Base-by-base conservation (phyloP, 2,113 vertebrate genomes). In the Grallaria varia region DNA sequence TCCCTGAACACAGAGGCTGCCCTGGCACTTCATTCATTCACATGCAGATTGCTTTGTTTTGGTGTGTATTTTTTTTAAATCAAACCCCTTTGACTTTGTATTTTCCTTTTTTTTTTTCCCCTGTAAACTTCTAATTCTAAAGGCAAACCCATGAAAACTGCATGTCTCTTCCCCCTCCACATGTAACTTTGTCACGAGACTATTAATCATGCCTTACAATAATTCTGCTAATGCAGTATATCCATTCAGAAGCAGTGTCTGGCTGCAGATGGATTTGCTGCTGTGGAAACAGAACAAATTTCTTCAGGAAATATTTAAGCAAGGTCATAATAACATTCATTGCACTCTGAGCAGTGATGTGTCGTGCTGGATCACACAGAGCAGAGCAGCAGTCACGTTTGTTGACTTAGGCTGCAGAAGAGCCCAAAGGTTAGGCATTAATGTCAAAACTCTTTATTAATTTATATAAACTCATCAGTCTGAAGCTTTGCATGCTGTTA, bases 141-240 rank as follows among this genome's bases (percentile, higher is more conserved):
- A 73, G 72, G 55, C 69, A 82, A 71, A 66, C n/a, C 50, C 84
- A 42, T 3, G 42, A 11, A 64, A 84, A 75, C 94, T 30, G 78
- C 87, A 4, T 25, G 44, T 55, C 45, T 68, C 93, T 22, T 16
- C 76, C 58, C 95, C 37, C 77, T 92, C 47, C 92, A 37, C 93
- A 95, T 49, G 93, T 82, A 97, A 97, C 94, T 98, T 98, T 97
- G 96, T 97, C 94, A 96, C 93, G 94, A 96, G 94, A 93, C 55
- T 59, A 68, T 97, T 97, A 98, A 97, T 97, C 96, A 96, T 62
- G 75, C 53, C 50, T 83, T 89, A 83, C 93, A 49, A 33, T 74
- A 78, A 44, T 59, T 60, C 42, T 71, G 73, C 71, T 84, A 87
- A 94, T 91, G 84, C 92, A 73, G 93, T 69, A 42, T 30, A 83